Conservation (phyloP, 2,797 vertebrate species). For the Glyptemys insculpta region DNA sequence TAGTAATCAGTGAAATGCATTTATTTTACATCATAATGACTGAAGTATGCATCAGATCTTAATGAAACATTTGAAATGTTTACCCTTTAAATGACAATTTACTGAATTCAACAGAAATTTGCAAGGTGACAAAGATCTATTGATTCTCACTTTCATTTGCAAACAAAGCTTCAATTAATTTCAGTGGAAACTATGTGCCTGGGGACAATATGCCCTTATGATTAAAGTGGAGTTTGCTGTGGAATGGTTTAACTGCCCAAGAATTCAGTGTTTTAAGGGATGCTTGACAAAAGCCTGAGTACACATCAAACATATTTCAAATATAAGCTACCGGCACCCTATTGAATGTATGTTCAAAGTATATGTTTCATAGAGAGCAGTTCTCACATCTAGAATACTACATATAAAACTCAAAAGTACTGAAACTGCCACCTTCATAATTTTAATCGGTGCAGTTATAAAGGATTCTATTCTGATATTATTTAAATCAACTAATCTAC, state of each 20-base stretch:
- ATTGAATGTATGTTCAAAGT: not conserved
- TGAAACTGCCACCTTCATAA: not conserved
- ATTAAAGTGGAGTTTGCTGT: slow-evolving; percentile 35
- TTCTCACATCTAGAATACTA: not conserved
- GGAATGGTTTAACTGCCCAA: not conserved
- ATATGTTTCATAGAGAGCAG: not conserved
- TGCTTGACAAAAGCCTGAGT: not conserved
- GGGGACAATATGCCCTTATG: not conserved
- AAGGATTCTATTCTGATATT: not conserved
- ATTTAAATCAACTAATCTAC: not conserved
- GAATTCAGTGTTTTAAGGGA: slow-evolving; percentile 3
- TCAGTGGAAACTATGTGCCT: not conserved
- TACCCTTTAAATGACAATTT: not conserved
- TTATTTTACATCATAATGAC: not conserved
- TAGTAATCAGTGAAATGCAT: not conserved
- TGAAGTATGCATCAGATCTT: slow-evolving; percentile 3
- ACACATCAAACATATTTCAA: not conserved
- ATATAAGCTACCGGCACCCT: not conserved
- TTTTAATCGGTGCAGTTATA: not conserved
- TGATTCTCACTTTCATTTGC: not conserved
- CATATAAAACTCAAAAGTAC: not conserved
- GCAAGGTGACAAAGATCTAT: not conserved
- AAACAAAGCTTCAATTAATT: not conserved
- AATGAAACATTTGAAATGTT: not conserved
- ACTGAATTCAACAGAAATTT: not conserved